Percentiles rank a stretch among this genome's conserved stretches.
Conservation (phyloP, 2,888 invertebrate genomes). For the Callimorpha dominula region DNA sequence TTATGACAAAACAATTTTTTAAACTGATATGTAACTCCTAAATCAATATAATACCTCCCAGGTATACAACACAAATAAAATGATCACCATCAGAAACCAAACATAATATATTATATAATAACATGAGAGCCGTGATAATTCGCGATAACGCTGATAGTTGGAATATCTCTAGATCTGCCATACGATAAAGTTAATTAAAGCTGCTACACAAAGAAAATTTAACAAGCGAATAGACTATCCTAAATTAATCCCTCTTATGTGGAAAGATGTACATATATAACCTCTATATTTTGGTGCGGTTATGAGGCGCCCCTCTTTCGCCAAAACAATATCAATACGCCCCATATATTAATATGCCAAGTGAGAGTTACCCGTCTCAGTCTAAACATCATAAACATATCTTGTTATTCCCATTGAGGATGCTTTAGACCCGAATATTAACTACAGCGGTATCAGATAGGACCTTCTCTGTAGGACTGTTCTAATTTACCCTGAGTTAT, state of each 20-base stretch:
- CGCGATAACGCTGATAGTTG: neutral
- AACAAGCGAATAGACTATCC: neutral
- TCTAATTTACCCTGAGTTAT: neutral
- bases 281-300: neutral
- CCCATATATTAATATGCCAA: neutral
- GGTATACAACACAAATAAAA: no score
- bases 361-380: neutral
- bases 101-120: neutral
- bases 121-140: neutral
- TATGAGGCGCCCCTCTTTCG: neutral
- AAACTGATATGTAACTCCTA: no score
- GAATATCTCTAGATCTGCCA: neutral
- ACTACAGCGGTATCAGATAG: neutral
- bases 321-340: neutral
- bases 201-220: conserved; percentile 7
- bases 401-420: neutral
- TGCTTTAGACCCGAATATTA: neutral
- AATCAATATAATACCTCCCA: no score
- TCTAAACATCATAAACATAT: neutral
- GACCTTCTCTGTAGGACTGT: neutral
- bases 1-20: no score
- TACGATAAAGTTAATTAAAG: conserved; percentile 12
- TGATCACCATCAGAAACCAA: neutral
- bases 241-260: neutral
- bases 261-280: neutral